Percentiles rank a stretch among this genome's conserved stretches.
Evolutionary conservation across 2,113 vertebrate genomes (phyloP).

Genomic region (Empidonax alnorum): DNA sequence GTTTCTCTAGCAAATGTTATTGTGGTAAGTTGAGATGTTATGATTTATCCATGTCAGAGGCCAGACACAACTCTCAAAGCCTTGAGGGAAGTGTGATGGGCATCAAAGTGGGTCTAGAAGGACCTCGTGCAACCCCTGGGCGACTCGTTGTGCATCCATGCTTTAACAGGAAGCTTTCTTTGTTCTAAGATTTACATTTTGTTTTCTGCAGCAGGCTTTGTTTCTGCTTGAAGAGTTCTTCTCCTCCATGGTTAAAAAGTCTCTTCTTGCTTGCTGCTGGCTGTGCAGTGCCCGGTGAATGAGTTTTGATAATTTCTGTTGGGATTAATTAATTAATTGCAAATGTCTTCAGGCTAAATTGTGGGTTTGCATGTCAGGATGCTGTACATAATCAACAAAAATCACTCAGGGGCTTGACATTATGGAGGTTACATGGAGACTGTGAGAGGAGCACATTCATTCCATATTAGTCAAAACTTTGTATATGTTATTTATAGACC

Average conservation of each 20-base stretch:
- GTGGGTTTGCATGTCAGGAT: conserved; percentile 57
- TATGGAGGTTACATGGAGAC: conserved; percentile 28
- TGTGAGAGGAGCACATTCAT: conserved; percentile 4
- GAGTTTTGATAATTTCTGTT: conserved; percentile 63
- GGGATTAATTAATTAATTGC: conserved; percentile 70
- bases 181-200: conserved; percentile 55
- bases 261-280: conserved; percentile 36
- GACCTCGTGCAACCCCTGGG: conserved; percentile 42
- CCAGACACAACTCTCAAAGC: not conserved
- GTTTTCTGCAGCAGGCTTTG: conserved; percentile 30
- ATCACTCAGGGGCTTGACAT: conserved; percentile 35
- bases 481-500: conserved; percentile 2
- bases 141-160: not conserved
- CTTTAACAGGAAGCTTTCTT: conserved; percentile 26
- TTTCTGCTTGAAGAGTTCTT: conserved; percentile 46
- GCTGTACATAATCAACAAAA: conserved; percentile 48
- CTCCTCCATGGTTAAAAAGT: conserved; percentile 6
- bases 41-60: not conserved
- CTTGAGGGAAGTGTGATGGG: not conserved
- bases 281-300: conserved; percentile 39
- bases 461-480: conserved; percentile 30
- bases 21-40: not conserved
- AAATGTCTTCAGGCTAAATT: conserved; percentile 50
- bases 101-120: conserved; percentile 8
- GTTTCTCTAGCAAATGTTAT: not conserved